A percentile compares a stretch with the other conserved stretches of the same genome.
These are phyloP conservation scores for Scolopax mira DNA, from an alignment of 2,113 vertebrate genomes.

Conservation along the genomic window DNA sequence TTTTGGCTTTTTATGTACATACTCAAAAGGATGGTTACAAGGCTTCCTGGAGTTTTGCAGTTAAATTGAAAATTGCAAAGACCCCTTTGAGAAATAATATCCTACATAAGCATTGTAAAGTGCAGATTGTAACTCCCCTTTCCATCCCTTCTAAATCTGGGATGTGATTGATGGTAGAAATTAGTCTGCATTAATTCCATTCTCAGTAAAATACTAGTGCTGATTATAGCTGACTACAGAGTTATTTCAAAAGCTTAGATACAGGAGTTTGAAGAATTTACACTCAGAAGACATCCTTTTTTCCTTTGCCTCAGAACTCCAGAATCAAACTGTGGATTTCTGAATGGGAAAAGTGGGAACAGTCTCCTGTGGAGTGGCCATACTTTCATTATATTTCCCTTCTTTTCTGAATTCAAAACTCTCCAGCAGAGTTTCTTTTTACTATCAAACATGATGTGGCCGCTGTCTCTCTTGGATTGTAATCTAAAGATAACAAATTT, in stretches of 20 bases:
- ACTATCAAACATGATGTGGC: not conserved
- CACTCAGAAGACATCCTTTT: not conserved
- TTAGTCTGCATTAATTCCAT: slow-evolving; percentile 33
- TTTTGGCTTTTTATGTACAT: no score
- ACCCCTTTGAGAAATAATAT: not conserved
- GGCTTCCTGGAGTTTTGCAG: no score
- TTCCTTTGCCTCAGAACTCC: not conserved
- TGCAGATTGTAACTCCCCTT: not conserved
- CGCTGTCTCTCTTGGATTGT: not conserved
- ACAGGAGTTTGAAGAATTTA: not conserved
- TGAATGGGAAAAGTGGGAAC: not conserved
- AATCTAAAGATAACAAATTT: not conserved
- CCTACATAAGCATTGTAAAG: not conserved
- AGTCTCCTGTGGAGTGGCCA: not conserved
- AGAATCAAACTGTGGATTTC: not conserved
- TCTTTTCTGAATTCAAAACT: not conserved
- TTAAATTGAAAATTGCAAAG: not conserved
- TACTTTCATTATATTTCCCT: not conserved
- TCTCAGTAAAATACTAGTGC: not conserved
- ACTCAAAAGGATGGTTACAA: no score
- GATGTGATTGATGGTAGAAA: not conserved
- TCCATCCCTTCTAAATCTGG: not conserved
- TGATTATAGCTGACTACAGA: slow-evolving; percentile 40
- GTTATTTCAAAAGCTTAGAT: not conserved
- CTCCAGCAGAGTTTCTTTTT: not conserved